Percentiles rank a stretch among this genome's conserved stretches.
phyloP scores from a whole-genome alignment of 2,797 vertebrate species.

The Harpagifer antarcticus region DNA sequence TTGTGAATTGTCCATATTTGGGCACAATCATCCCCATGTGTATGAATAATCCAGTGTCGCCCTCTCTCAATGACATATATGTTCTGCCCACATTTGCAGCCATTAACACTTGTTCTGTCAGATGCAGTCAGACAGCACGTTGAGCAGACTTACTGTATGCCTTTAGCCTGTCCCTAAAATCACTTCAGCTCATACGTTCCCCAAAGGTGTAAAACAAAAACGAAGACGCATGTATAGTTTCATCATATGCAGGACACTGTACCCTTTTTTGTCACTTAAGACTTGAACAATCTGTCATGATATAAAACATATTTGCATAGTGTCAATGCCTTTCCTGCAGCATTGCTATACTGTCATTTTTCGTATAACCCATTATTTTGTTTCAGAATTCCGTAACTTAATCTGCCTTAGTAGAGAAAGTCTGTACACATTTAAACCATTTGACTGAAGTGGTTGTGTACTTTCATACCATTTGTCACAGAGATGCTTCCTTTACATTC shows the following conservation, averaged over 20 bases:
- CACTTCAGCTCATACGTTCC: neutral
- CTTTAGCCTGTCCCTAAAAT: neutral
- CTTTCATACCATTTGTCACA: constrained; percentile 5
- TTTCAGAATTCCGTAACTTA: neutral
- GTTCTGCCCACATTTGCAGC: neutral
- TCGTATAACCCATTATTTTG: neutral
- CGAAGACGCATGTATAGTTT: too few species aligned
- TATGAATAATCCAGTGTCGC: neutral
- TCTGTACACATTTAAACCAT: neutral
- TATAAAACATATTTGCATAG: neutral
- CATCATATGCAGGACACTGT: too few species aligned
- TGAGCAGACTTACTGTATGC: neutral
- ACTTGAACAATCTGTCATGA: neutral
- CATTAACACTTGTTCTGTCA: neutral
- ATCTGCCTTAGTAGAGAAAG: neutral
- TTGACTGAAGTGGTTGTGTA: neutral
- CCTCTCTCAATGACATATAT: neutral
- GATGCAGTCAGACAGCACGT: neutral
- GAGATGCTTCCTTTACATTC: constrained; percentile 8
- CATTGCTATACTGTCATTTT: neutral
- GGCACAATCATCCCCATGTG: neutral
- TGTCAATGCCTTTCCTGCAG: too few species aligned
- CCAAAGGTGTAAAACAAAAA: neutral
- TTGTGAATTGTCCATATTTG: neutral
- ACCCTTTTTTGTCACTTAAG: neutral